These are phyloP conservation scores for Odontamblyopus lacepedii DNA, from an alignment of 2,797 vertebrate genomes.

Conservation along the genomic window DNA sequence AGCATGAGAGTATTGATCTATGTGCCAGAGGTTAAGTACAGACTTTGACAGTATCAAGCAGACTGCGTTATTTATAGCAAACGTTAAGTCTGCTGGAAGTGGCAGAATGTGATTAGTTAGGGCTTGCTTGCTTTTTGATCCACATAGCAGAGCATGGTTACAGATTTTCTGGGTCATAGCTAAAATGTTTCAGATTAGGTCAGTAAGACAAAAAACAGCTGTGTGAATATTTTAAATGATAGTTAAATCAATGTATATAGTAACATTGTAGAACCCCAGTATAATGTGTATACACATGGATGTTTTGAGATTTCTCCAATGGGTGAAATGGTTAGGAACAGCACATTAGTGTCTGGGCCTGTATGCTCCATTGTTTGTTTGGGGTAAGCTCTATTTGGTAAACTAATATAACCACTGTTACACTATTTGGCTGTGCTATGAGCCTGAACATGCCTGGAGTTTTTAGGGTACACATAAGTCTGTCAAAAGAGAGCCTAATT, in stretches of 20 bases:
- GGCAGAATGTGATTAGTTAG: slow-evolving; percentile 68
- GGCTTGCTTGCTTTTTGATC: slow-evolving; percentile 60
- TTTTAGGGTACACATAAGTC: not conserved
- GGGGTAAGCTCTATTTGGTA: not conserved
- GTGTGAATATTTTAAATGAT: not conserved
- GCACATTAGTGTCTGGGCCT: too few relatives aligned
- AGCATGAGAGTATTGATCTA: not conserved
- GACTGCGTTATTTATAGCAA: slow-evolving; percentile 67
- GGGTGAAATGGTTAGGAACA: too few relatives aligned
- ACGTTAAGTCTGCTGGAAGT: slow-evolving; percentile 52
- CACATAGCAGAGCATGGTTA: slow-evolving; percentile 30
- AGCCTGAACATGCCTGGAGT: not conserved
- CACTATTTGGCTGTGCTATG: not conserved
- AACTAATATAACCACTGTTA: not conserved
- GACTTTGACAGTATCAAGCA: slow-evolving; percentile 26
- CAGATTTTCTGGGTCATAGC: slow-evolving; percentile 34
- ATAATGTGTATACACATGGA: too few relatives aligned
- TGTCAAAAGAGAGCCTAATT: too few relatives aligned
- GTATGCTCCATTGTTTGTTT: too few relatives aligned
- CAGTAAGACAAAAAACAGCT: slow-evolving; percentile 19
- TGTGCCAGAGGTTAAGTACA: slow-evolving; percentile 8
- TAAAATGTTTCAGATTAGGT: slow-evolving; percentile 51
- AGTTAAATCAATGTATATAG: too few relatives aligned
- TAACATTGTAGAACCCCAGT: too few relatives aligned
- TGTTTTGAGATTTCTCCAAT: too few relatives aligned